phyloP scores from a whole-genome alignment of 2,888 invertebrate species.

The Holacanthella duospinosa region DNA sequence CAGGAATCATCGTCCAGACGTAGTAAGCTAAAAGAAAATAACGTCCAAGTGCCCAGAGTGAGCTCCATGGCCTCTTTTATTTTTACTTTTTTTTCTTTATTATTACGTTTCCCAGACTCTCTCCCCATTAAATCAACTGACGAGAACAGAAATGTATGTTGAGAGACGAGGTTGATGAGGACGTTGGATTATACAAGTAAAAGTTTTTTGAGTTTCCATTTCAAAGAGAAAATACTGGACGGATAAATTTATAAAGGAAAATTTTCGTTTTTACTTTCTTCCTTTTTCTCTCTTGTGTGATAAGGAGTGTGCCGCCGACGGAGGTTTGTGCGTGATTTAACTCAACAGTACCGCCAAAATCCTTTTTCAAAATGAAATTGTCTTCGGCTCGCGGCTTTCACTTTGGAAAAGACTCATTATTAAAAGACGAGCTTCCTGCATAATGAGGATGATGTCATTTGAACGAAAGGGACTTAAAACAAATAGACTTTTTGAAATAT shows the following conservation, averaged over 20 bases:
- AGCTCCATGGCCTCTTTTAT: not conserved
- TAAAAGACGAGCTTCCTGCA: not conserved
- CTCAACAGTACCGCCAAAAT: slow-evolving; percentile 14
- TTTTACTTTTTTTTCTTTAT: slow-evolving; percentile 9
- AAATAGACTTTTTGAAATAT: too few species aligned
- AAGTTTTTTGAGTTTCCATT: slow-evolving; percentile 20
- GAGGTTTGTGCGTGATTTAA: slow-evolving; percentile 36
- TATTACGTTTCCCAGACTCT: slow-evolving; percentile 12
- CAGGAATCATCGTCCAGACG: too few species aligned
- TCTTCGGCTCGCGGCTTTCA: not conserved
- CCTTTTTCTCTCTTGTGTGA: not conserved
- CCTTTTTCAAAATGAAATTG: not conserved
- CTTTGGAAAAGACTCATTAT: not conserved
- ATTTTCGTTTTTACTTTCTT: slow-evolving; percentile 24
- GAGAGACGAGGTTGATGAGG: not conserved
- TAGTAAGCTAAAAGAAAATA: too few species aligned
- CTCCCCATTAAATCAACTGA: not conserved
- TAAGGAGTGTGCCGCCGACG: not conserved
- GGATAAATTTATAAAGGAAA: slow-evolving; percentile 11
- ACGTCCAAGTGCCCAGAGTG: not conserved
- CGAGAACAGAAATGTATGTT: not conserved
- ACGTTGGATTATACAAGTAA: not conserved
- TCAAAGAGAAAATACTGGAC: slow-evolving; percentile 19
- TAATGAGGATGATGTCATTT: not conserved
- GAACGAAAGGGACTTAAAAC: not conserved